Evolutionary conservation across 2,113 vertebrate genomes (phyloP).

Genomic region (Neomonachus schauinslandi): DNA sequence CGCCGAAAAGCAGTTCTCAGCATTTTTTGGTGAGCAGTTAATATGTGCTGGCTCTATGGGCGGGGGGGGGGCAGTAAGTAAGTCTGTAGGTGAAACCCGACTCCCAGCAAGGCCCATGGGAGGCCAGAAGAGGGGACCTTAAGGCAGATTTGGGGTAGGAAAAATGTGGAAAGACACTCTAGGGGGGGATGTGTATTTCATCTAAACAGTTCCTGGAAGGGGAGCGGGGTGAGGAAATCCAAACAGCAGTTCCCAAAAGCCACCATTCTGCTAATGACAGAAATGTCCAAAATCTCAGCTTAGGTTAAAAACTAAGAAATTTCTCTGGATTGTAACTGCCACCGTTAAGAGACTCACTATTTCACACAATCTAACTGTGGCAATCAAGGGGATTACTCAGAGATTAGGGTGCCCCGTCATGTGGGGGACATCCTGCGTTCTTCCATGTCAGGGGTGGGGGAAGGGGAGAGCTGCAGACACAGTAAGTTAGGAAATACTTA

Average conservation of each 20-base stretch:
- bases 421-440: background rate
- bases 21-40: background rate
- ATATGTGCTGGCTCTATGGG: background rate
- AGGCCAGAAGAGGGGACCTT: background rate
- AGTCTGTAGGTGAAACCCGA: background rate
- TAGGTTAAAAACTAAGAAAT: background rate
- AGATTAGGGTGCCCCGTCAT: background rate
- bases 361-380: background rate
- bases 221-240: background rate
- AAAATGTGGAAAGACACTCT: background rate
- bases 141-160: background rate
- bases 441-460: too few species aligned
- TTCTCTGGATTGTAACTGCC: background rate
- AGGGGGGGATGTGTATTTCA: background rate
- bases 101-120: background rate
- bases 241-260: background rate
- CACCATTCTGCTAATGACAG: background rate
- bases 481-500: background rate
- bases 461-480: background rate
- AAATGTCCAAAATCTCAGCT: constrained; percentile 17
- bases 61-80: background rate
- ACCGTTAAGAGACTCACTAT: background rate
- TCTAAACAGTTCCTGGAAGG: background rate
- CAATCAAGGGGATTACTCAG: background rate
- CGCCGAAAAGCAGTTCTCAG: background rate